Evolutionary conservation across 2,113 vertebrate species (phyloP), one percentile per base, ranked within the genome.

Genomic region (Paedocypris sp.): DNA sequence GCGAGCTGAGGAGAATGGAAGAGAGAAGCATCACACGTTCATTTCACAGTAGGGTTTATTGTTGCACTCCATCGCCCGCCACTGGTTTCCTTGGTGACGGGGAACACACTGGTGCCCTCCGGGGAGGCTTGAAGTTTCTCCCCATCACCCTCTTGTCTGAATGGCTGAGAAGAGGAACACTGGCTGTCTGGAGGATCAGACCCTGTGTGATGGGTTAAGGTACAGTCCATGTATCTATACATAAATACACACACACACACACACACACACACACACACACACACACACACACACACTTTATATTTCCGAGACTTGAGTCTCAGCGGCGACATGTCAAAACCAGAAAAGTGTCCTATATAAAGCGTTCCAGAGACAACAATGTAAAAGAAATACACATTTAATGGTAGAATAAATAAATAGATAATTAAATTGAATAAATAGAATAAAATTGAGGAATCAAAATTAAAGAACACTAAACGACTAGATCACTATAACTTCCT

Each of bases 101-200:
- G 61, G 74, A n/a, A 75, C 36, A 70, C 79, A 70, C 61, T 63
- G 61, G 62, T 65, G 66, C 51, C 53, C 66, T 66, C 70, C 71
- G 69, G 72, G 64, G 72, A 69, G 67, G 69, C 73, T 60, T 58
- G 25, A 20, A 53, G 33, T 28, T 36, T 52, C 33, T 23, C 32
- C 61, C 31, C 47, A 60, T 22, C 28, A 47, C 41, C 60, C 49
- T 36, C 60, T 48, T 59, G 13, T 64, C 32, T 52, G 19, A 52
- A 64, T 29, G 5, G 19, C 53, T 59, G 33, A 2, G 39, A 25
- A 56, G 22, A 41, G 19, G 8, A 16, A 26, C 60, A 35, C 18
- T 42, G n/a, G 10, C 6, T 45, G 4, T 32, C 35, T 51, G 25
- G 38, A 66, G 16, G 36, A 4, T 36, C 31, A 60, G 48, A n/a